Evolutionary conservation across 2,888 invertebrate genomes (phyloP).

Genomic region (Cephalotes varians): DNA sequence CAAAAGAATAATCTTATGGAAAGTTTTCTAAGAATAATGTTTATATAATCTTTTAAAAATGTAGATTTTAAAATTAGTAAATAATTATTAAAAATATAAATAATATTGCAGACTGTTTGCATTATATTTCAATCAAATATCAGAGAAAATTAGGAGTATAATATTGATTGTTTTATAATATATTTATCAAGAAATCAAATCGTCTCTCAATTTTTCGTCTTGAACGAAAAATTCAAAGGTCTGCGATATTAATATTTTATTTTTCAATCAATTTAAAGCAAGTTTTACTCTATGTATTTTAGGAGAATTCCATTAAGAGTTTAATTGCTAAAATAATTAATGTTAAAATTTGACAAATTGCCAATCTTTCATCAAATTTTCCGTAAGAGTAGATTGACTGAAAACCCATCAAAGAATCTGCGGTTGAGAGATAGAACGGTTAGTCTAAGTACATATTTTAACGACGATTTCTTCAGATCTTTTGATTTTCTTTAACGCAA

Average conservation of each 20-base stretch:
- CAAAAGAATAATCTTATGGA: not conserved
- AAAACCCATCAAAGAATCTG: constrained; percentile 25
- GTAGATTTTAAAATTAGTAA: not conserved
- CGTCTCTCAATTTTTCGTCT: not conserved
- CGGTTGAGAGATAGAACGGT: not conserved
- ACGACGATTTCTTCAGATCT: constrained; percentile 21
- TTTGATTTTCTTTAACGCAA: constrained; percentile 3
- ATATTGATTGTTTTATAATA: not conserved
- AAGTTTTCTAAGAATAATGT: not conserved
- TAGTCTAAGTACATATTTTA: constrained; percentile 28
- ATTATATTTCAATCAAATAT: not conserved
- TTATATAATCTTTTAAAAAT: not conserved
- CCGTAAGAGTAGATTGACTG: not conserved
- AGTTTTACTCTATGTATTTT: constrained; percentile 11
- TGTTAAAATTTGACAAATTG: constrained; percentile 33
- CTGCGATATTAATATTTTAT: not conserved
- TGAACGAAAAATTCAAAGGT: not conserved
- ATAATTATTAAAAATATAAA: constrained; percentile 20
- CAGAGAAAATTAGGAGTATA: not conserved
- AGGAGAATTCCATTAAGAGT: not conserved
- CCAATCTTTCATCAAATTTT: constrained; percentile 13
- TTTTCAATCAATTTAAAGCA: constrained; percentile 7
- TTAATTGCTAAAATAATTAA: constrained; percentile 18
- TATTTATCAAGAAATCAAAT: not conserved
- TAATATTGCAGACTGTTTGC: not conserved